phyloP scores from a whole-genome alignment of 2,113 vertebrate genomes.

The Triplophysa dalaica region DNA sequence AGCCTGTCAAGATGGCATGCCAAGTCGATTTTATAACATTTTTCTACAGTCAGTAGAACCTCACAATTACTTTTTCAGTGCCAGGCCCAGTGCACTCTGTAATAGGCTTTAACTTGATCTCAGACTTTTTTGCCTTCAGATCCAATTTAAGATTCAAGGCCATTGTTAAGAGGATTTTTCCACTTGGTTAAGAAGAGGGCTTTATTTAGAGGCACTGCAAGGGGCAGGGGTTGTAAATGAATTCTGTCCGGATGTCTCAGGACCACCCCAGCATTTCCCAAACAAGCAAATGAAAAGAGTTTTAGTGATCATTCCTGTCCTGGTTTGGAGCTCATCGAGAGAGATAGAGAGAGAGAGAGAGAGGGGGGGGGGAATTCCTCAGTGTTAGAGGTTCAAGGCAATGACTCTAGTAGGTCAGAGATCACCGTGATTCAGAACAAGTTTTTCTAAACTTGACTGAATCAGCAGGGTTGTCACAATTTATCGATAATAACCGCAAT shows the following conservation, averaged over 20 bases:
- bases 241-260: conserved; percentile 68
- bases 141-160: conserved; percentile 47
- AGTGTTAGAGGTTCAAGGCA: conserved; percentile 85
- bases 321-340: conserved; percentile 54
- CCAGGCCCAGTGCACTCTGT: not conserved
- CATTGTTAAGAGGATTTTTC: conserved; percentile 61
- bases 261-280: conserved; percentile 82
- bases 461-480: too few relatives aligned
- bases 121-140: conserved; percentile 17
- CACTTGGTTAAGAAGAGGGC: conserved; percentile 62
- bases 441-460: not conserved
- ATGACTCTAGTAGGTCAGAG: conserved; percentile 62
- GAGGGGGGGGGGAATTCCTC: conserved; percentile 70
- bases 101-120: conserved; percentile 37
- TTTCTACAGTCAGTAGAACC: not conserved
- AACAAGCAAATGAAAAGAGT: conserved; percentile 82
- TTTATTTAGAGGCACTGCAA: conserved; percentile 38
- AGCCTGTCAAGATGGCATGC: not conserved
- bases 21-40: not conserved
- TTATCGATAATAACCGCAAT: too few relatives aligned
- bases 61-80: not conserved
- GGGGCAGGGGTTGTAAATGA: conserved; percentile 63
- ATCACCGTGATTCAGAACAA: conserved; percentile 55
- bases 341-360: too few relatives aligned
- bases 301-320: conserved; percentile 74